Base-by-base conservation (phyloP, 2,888 invertebrate genomes). In the Andrena haemorrhoa region DNA sequence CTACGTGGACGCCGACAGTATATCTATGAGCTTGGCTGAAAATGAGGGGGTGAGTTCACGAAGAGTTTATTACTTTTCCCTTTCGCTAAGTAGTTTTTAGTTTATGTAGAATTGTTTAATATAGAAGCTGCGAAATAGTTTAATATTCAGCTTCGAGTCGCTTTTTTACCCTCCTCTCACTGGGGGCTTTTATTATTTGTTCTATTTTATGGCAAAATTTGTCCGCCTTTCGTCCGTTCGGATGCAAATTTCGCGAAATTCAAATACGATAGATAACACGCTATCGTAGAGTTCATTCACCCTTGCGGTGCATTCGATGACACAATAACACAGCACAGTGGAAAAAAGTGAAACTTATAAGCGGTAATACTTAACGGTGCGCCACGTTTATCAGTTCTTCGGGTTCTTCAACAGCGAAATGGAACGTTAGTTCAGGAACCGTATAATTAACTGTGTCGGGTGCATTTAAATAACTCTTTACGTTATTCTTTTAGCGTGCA, bases 1-100 rank as follows among this genome's bases (percentile, higher is more conserved):
- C 75, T 93, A 93, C 75, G 90, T 93, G 41, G 90, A 93, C 35
- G 89, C 91, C 31, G 88, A 89, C 53, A 83, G 88, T 69, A 90
- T 89, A 33, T 87, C 91, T 26, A 56, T 88, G 47, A 86, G 84
- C 47, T 49, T 84, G 7, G 20, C n/a, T 7, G 88, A 85, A 66
- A 86, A 87, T 58, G 90, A 92, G 88, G 89, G 86, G 82, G 83
- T 63, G n/a, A 71, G 75, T 77, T 12, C 4, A 41, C 10, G 20
- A 65, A 35, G 7, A n/a, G 23, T 49, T 65, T 16, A 58, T 10
- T 26, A 0, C 2, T 16, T 60, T 31, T 41, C n/a, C 23, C 26
- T 33, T 47, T 31, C 41, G 6, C 23, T 16, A 8, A 1, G 20
- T n/a, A 31, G 16, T 31, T 16, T 16, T 61, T 4, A 33, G 33